These are phyloP conservation scores for Hipparchia sbordonii DNA, from an alignment of 2,888 invertebrate genomes.

Conservation along the genomic window DNA sequence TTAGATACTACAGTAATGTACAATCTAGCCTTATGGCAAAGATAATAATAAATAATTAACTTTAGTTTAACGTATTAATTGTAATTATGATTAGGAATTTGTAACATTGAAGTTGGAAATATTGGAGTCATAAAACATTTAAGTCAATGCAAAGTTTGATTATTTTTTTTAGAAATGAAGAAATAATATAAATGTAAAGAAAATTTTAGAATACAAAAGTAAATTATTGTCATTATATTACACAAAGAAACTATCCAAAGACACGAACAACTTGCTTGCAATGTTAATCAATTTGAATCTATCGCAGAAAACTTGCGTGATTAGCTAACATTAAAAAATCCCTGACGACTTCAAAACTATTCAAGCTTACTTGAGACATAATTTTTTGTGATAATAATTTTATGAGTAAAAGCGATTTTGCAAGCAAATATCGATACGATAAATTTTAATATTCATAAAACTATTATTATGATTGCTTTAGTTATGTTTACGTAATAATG, in stretches of 20 bases:
- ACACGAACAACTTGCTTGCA: neutral
- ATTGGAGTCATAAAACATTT: too few relatives aligned
- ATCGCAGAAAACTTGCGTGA: neutral
- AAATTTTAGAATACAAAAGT: neutral
- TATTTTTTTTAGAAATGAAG: too few relatives aligned
- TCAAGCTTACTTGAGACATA: neutral
- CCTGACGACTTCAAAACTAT: neutral
- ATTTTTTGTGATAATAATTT: neutral
- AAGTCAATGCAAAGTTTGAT: too few relatives aligned
- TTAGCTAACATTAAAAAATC: slow-evolving; percentile 3
- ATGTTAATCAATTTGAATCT: neutral
- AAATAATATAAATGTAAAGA: neutral
- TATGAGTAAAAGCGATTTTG: neutral
- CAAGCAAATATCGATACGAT: neutral
- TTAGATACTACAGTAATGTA: too few relatives aligned
- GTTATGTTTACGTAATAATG: too few relatives aligned
- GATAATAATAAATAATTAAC: too few relatives aligned
- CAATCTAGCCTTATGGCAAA: too few relatives aligned
- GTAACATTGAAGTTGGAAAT: too few relatives aligned
- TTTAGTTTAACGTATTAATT: too few relatives aligned
- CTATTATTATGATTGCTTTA: too few relatives aligned
- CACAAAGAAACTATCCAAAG: neutral
- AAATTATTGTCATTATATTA: neutral
- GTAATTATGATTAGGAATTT: too few relatives aligned
- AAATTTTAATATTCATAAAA: too few relatives aligned